Percentiles rank a stretch among this genome's conserved stretches.
Evolutionary conservation across 30 jellyfish, hydroid and myxozoan genomes (phyloP).

Genomic region (Aurelia aurita): DNA sequence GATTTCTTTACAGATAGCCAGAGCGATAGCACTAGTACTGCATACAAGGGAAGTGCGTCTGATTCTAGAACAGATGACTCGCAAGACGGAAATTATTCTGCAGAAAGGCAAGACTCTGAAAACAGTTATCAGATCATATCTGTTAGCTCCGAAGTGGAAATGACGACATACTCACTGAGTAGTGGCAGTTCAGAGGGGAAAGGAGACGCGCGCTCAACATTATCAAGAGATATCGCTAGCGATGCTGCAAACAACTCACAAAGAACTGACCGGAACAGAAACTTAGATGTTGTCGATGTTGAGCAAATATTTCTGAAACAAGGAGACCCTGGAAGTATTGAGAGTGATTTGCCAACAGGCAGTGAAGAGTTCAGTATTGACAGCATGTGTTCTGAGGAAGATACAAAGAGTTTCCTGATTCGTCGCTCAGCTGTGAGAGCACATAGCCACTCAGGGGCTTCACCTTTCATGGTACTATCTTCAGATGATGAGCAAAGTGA

Average conservation of each 20-base stretch:
- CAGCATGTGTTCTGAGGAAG: slow-evolving; percentile 64
- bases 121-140: not conserved
- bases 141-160: not conserved
- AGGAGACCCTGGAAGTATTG: slow-evolving; percentile 2
- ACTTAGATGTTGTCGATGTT: not conserved
- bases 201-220: slow-evolving; percentile 21
- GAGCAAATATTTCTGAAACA: not conserved
- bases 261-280: not conserved
- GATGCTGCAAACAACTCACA: not conserved
- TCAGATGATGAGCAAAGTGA: slow-evolving; percentile 57
- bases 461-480: slow-evolving; percentile 67
- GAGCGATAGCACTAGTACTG: too few species aligned
- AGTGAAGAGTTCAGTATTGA: slow-evolving; percentile 49
- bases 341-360: slow-evolving; percentile 18
- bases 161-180: not conserved
- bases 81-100: not conserved
- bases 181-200: not conserved
- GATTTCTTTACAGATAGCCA: not conserved
- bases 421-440: slow-evolving; percentile 52
- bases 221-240: slow-evolving; percentile 20
- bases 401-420: slow-evolving; percentile 30
- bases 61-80: not conserved
- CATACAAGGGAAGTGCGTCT: not conserved
- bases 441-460: slow-evolving; percentile 32
- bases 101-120: slow-evolving; percentile 8